Evolutionary conservation across 2,797 vertebrate genomes (phyloP), one percentile per base, ranked within the genome.

Genomic region (Alosa sapidissima): DNA sequence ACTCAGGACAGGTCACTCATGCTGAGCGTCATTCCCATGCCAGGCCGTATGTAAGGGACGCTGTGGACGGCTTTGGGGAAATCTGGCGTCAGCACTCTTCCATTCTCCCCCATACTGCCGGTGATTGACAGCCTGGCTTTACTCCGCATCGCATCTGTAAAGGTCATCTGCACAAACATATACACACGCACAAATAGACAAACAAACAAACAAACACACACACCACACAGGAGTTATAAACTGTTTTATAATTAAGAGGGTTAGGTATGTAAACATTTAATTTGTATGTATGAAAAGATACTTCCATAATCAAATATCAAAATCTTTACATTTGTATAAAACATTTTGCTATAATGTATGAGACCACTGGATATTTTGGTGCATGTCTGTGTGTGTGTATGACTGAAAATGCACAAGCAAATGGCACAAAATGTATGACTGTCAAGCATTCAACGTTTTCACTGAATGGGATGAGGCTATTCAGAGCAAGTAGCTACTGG

Each of bases 1-100:
- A 95, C 94, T 94, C 94, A 95, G 93, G 95, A 95, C 88, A 94
- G 93, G 89, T 95, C 93, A 88, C 94, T 95, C 97, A 99, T 97
- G 96, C 97, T 97, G 97, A 98, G 97, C 96, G 96, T 98, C 97
- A 99, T 97, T 96, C 97, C 96, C 97, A 99, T 97, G 97, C 98
- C 97, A 96, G 98, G 97, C 96, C 97, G 98, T 95, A 99, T 96
- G 94, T 98, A 98, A 94, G 97, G 96, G 96, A 97, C 97, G 91
- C 97, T 96, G 96, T 97, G 96, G 96, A 97, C 95, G 95, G 96
- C 97, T 96, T 96, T 97, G 92, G 96, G 95, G 96, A 97, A 97
- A 94, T 96, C 96, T 95, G 97, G 96, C 96, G 95, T 96, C 93
- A 96, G 95, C 96, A 98, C 95, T 93, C 94, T 96, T 93, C 98